phyloP scores from a whole-genome alignment of 2,797 vertebrate genomes.

The Gambusia yucatana region DNA sequence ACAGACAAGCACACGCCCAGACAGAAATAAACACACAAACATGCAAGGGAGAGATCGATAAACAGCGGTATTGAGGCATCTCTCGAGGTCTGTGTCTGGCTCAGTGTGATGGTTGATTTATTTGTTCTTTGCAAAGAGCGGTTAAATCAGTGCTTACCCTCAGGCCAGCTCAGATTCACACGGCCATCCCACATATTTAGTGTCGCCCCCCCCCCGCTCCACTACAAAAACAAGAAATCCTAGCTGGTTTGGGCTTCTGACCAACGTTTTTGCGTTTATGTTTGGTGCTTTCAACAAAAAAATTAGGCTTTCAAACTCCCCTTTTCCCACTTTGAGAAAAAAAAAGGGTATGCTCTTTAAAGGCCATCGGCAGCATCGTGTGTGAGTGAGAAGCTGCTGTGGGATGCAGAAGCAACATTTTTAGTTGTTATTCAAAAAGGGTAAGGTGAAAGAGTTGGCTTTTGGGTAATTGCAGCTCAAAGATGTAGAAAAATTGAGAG shows the following conservation, averaged over 20 bases:
- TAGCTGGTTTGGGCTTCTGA: constrained; percentile 40
- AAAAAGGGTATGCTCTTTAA: constrained; percentile 13
- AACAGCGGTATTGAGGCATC: constrained; percentile 77
- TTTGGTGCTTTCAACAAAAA: constrained; percentile 33
- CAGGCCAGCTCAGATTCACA: constrained; percentile 60
- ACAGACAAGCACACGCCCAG: not conserved
- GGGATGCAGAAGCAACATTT: constrained; percentile 30
- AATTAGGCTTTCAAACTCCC: constrained; percentile 30
- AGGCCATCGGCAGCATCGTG: constrained; percentile 15
- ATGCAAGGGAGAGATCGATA: constrained; percentile 65
- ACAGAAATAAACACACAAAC: constrained; percentile 36
- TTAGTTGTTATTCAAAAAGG: constrained; percentile 63
- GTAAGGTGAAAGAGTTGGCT: constrained; percentile 47
- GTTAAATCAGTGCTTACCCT: constrained; percentile 75
- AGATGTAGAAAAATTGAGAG: constrained; percentile 44
- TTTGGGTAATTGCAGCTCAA: constrained; percentile 70
- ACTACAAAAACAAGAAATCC: not conserved
- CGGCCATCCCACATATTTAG: constrained; percentile 64
- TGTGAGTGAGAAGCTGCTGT: constrained; percentile 4
- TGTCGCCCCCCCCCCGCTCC: constrained; percentile 39
- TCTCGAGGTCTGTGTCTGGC: constrained; percentile 77
- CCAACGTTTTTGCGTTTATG: constrained; percentile 28
- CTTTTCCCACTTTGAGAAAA: constrained; percentile 28
- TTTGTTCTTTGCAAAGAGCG: constrained; percentile 73
- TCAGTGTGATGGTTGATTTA: constrained; percentile 76